Base-by-base conservation (phyloP, 2,888 invertebrate genomes). In the Polyploca ridens region DNA sequence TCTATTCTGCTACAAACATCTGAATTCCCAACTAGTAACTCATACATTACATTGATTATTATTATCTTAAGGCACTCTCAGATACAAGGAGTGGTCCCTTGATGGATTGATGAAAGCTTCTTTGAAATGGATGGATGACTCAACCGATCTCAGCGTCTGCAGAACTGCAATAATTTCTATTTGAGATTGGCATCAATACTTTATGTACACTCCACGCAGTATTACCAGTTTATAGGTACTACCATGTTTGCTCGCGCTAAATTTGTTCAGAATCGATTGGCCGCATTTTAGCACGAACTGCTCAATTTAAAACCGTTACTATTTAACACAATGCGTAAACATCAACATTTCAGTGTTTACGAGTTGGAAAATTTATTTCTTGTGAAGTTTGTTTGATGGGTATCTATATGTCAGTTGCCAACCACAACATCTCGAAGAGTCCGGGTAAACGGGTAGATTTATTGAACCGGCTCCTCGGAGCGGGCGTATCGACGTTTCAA, bases 251-350 rank as follows among this genome's bases (percentile, higher is more conserved):
- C 77, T 77, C 69, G 78, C 75, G 83, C 90, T 90, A 90, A 89
- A 88, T 90, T 84, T 85, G 87, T 85, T 82, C 75, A 69, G 72
- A 84, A 89, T 86, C 88, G 87, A 89, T 88, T 89, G 88, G 86
- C 88, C 90, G 91, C 92, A 90, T 92, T 92, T 88, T 82, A 86
- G 85, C 93, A 93, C 91, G 92, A 85, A 86, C 89, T 77, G 82
- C 76, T 83, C 84, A 83, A 86, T 86, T 75, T 83, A 75, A 81
- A 85, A 82, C 86, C 80, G 87, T 86, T 89, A 84, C 87, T 88
- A 86, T 88, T 88, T 87, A 84, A 85, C 86, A 81, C 78, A 78
- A 83, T 78, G 77, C 76, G 84, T 85, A 41, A 41, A 41, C 41
- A 41, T 41, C 13, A 41, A 41, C 41, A 41, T 41, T 86, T 89